Evolutionary conservation across 1,140 invertebrate genomes (phyloP).

Genomic region (Camponotus pennsylvanicus): DNA sequence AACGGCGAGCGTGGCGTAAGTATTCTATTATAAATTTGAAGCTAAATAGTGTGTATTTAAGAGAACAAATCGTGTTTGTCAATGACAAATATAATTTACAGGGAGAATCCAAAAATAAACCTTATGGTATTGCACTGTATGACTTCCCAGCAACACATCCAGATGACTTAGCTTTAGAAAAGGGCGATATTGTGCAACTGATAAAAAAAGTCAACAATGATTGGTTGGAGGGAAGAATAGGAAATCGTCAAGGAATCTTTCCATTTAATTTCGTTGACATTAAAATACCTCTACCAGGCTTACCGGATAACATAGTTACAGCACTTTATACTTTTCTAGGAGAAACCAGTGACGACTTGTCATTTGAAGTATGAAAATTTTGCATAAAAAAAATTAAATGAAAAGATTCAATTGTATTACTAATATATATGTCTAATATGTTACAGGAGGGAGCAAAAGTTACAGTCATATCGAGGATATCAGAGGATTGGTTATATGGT

Average conservation of each 20-base stretch:
- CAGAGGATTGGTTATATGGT: constrained; percentile 94
- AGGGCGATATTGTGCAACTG: constrained; percentile 91
- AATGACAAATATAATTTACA: constrained; percentile 69
- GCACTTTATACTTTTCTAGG: constrained; percentile 89
- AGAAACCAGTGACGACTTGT: constrained; percentile 88
- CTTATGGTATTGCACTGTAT: constrained; percentile 91
- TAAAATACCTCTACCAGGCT: constrained; percentile 89
- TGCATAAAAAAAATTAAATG: neutral
- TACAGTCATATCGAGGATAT: constrained; percentile 90
- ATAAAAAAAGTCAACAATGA: constrained; percentile 91
- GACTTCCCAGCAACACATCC: constrained; percentile 90
- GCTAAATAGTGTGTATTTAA: neutral
- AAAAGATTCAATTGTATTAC: neutral
- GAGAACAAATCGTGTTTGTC: neutral
- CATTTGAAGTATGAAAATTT: constrained; percentile 85
- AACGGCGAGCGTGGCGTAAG: constrained; percentile 73
- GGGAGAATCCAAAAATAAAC: constrained; percentile 80
- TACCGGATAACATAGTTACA: constrained; percentile 82
- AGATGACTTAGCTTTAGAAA: constrained; percentile 91
- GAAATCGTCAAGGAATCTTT: constrained; percentile 92
- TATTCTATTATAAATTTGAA: constrained; percentile 10
- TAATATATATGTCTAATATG: neutral
- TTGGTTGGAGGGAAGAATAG: constrained; percentile 91
- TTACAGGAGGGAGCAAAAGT: constrained; percentile 90
- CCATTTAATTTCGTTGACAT: constrained; percentile 93